These are phyloP conservation scores for Brachycybe producta DNA, from an alignment of 2,888 invertebrate species.

Conservation along the genomic window DNA sequence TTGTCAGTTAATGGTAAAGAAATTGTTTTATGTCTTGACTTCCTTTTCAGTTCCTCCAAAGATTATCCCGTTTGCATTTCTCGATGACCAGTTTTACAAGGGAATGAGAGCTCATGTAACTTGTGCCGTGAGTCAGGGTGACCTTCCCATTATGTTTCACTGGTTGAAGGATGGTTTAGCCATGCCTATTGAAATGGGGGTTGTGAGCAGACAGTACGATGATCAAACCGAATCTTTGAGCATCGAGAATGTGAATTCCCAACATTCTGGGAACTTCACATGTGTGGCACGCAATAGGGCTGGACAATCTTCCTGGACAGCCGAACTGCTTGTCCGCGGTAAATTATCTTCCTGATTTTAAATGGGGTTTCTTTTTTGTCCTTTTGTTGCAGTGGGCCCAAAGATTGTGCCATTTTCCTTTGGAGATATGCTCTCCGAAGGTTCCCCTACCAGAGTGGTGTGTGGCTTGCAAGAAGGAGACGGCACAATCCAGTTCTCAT, in stretches of 20 bases:
- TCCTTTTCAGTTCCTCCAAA: constrained; percentile 51
- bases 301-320: constrained; percentile 20
- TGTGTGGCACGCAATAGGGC: constrained; percentile 19
- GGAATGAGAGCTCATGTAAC: constrained; percentile 26
- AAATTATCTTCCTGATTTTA: constrained; percentile 4
- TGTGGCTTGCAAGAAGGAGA: constrained; percentile 69
- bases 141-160: constrained; percentile 17
- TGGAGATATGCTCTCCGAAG: constrained; percentile 67
- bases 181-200: constrained; percentile 19
- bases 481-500: constrained; percentile 61
- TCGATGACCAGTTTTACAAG: constrained; percentile 42
- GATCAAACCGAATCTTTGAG: constrained; percentile 25
- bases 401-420: constrained; percentile 73
- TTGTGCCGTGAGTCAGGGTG: constrained; percentile 21
- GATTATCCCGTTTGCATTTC: constrained; percentile 58
- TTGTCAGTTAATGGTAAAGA: constrained; percentile 18
- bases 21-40: too few relatives aligned
- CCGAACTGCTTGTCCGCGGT: constrained; percentile 19
- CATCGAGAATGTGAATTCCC: constrained; percentile 25
- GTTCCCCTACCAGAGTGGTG: constrained; percentile 65
- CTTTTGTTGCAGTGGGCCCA: constrained; percentile 52
- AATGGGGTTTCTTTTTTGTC: background rate
- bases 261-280: constrained; percentile 23
- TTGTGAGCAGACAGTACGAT: constrained; percentile 24
- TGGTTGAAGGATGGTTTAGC: constrained; percentile 20